These are phyloP conservation scores for Monopis laevigella DNA, from an alignment of 2,888 invertebrate genomes.

Conservation along the genomic window DNA sequence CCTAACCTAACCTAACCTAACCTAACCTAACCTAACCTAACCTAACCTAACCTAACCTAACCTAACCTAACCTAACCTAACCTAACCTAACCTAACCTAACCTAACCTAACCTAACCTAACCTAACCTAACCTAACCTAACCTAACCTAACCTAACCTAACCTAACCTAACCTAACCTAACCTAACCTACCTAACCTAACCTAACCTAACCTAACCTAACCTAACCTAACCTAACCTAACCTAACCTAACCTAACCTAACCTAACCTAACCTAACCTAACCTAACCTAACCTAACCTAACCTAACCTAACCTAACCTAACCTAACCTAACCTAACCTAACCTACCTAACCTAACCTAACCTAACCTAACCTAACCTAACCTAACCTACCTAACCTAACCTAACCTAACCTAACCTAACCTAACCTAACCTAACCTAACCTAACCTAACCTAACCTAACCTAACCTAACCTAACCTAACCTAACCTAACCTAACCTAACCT, in stretches of 20 bases:
- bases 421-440: slow-evolving; percentile 16
- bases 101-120: slow-evolving; percentile 14
- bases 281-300: slow-evolving; percentile 9
- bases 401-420: slow-evolving; percentile 17
- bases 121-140: slow-evolving; percentile 13
- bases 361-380: slow-evolving; percentile 12
- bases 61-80: slow-evolving; percentile 10
- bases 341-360: slow-evolving; percentile 13
- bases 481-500: slow-evolving; percentile 13
- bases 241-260: slow-evolving; percentile 6
- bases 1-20: slow-evolving; percentile 7
- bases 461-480: slow-evolving; percentile 13
- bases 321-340: slow-evolving; percentile 8
- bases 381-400: slow-evolving; percentile 13
- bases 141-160: slow-evolving; percentile 6
- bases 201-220: slow-evolving; percentile 11
- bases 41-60: slow-evolving; percentile 10
- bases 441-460: slow-evolving; percentile 12
- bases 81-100: slow-evolving; percentile 10
- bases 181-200: not conserved
- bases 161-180: not conserved
- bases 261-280: slow-evolving; percentile 5
- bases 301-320: slow-evolving; percentile 13
- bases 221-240: slow-evolving; percentile 14
- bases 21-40: slow-evolving; percentile 13